Base-by-base conservation (phyloP, 2,113 vertebrate genomes). In the Papio anubis region DNA sequence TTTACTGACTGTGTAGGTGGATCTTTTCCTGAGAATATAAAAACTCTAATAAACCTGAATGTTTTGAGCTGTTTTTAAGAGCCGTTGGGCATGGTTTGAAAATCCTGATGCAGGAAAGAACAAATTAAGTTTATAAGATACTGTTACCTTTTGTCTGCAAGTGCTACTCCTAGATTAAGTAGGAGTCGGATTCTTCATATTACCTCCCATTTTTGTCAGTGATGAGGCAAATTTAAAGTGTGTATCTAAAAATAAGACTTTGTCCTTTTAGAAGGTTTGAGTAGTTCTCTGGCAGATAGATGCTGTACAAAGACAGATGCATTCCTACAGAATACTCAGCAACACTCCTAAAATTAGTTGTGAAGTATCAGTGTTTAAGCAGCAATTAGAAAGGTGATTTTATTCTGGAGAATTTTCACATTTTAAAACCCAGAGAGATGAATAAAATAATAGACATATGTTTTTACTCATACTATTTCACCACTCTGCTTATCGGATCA, bases 91-190 rank as follows among this genome's bases (percentile, higher is more conserved):
- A 93, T 94, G 52, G 66, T 96, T 95, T 95, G 95, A 93, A 98
- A 96, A 79, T 21, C 38, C 81, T 93, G 73, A 68, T 96, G 93
- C 70, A 95, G 45, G 40, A 93, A 92, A 95, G 57, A 94, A 16
- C 32, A 94, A 96, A 95, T 96, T 85, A 97, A 93, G 57, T 92
- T 96, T 94, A 96, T 87, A 97, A 91, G 48, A 35, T 78, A 94
- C 92, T 89, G 94, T 93, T 92, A 92, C 50, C 76, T 80, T 97
- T 81, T 75, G 82, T 27, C 45, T 92, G 7, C 72, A 96, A 95
- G 72, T 85, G 92, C 72, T 97, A 85, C 66, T 93, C 40, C 50
- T 88, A 82, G n/a, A 70, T 85, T 94, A 96, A 75, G 18, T 59
- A 84, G 40, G 16, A 95, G 23, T 85, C 80, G 88, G 61, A 85